These are phyloP conservation scores for Drosophila infuscata DNA, from an alignment of 2,888 invertebrate species.

Conservation along the genomic window DNA sequence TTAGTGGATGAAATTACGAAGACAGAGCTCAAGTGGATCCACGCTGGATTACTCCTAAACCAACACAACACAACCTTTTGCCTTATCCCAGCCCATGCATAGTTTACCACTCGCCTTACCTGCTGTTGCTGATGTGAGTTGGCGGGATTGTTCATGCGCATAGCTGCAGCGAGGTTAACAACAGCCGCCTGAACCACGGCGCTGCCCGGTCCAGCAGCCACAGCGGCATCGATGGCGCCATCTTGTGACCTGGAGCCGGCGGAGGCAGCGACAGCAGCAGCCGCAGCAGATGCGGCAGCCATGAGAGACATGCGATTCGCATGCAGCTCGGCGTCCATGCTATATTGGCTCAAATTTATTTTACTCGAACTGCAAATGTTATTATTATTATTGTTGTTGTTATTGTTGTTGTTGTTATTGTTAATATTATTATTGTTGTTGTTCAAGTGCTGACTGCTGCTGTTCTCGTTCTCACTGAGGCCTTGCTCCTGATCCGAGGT, in stretches of 20 bases:
- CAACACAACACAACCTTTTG: background rate
- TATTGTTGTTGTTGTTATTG: slow-evolving; percentile 86
- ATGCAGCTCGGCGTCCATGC: slow-evolving; percentile 86
- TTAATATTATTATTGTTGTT: slow-evolving; percentile 84
- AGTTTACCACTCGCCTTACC: slow-evolving; percentile 27
- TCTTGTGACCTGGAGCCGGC: slow-evolving; percentile 56
- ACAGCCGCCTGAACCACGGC: slow-evolving; percentile 90
- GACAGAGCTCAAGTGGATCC: background rate
- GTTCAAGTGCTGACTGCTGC: slow-evolving; percentile 85
- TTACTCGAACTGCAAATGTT: slow-evolving; percentile 87
- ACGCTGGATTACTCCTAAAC: background rate
- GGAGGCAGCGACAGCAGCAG: slow-evolving; percentile 79
- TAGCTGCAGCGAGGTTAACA: slow-evolving; percentile 91
- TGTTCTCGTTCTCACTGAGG: slow-evolving; percentile 87
- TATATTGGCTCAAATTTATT: slow-evolving; percentile 87
- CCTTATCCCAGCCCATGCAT: background rate
- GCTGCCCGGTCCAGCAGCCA: slow-evolving; percentile 80
- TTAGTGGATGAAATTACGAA: background rate
- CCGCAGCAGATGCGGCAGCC: slow-evolving; percentile 86
- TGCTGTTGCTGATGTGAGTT: slow-evolving; percentile 64
- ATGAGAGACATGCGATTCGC: slow-evolving; percentile 89
- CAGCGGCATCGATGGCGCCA: slow-evolving; percentile 82
- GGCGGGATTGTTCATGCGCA: slow-evolving; percentile 87
- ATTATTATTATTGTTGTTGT: slow-evolving; percentile 84
- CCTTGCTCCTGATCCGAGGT: slow-evolving; percentile 89